Base-by-base conservation (phyloP, 1,140 invertebrate species). In the Charaxes varanes region DNA sequence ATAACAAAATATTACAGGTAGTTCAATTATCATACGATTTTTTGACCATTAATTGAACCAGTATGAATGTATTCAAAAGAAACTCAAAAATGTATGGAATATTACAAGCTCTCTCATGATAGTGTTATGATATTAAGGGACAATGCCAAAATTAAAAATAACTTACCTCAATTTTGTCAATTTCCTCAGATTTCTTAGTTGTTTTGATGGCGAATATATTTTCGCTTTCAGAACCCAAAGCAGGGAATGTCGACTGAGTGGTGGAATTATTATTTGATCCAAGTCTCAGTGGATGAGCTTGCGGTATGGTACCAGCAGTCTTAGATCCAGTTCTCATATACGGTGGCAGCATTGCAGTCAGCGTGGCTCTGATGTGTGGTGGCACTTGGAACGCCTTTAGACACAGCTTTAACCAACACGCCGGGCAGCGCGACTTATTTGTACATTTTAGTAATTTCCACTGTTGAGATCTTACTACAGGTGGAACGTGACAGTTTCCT, bases 361-460 rank as follows among this genome's bases (percentile, higher is more conserved):
- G 69, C 34, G 88, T 87, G 36, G 88, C 78, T 59, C 88, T 88
- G 31, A 93, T 85, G 6, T 84, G 86, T 23, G 86, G 74, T 34
- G 93, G 91, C 57, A 95, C 88, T 72, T 92, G 90, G 71, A 94
- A 93, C 28, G 90, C 88, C 51, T 90, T 89, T 7, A 95, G 70
- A 69, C 93, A 94, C 85, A 93, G 89, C 73, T 93, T 93, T 2
- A 96, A 81, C 93, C 93, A 95, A 66, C 94, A 96, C n/a, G 92
- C 92, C 37, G 91, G 89, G 80, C 94, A 95, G 22, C 92, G 80
- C 24, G 88, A 86, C 58, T 89, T 90, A 58, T 91, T 91, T 24
- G 90, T 87, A 62, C 89, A 90, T 64, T 87, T 86, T 65, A 87
- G 85, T 60, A 90, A 72, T 68, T 92, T 92, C 88, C 90, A 91